phyloP scores from a whole-genome alignment of 1,140 invertebrate genomes.

The Thaumatotibia leucotreta region DNA sequence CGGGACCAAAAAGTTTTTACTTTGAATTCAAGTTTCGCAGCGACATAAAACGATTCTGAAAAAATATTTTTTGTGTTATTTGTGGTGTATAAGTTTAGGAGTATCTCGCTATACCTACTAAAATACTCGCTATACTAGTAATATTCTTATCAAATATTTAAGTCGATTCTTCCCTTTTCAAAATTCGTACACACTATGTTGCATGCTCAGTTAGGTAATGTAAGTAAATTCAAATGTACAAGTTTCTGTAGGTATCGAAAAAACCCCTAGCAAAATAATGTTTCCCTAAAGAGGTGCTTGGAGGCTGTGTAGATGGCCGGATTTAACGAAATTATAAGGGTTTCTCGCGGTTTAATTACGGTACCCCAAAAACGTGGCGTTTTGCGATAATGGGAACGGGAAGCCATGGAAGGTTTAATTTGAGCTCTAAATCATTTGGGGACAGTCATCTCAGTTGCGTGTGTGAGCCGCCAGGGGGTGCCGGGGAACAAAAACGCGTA shows the following conservation, averaged over 20 bases:
- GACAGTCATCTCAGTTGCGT: slow-evolving; percentile 39
- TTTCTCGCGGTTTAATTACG: slow-evolving; percentile 38
- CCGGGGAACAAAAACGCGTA: slow-evolving; percentile 38
- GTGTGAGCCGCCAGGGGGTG: slow-evolving; percentile 24
- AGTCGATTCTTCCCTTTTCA: no score
- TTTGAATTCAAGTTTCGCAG: slow-evolving; percentile 1
- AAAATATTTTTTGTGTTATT: neutral
- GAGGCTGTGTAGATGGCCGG: neutral
- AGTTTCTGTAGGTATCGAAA: neutral
- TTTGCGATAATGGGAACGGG: slow-evolving; percentile 16
- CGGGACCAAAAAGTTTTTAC: neutral
- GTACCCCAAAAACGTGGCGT: slow-evolving; percentile 17
- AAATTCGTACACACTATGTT: no score
- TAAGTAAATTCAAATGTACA: neutral
- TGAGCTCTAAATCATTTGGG: slow-evolving; percentile 47
- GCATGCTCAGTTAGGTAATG: no score
- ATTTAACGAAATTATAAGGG: slow-evolving; percentile 23
- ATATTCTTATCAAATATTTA: no score
- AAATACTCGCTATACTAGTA: no score
- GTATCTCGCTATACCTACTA: no score
- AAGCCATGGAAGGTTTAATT: slow-evolving; percentile 32
- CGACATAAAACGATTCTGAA: neutral
- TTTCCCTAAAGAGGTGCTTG: slow-evolving; percentile 4
- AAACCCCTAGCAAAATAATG: neutral
- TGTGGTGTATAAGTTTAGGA: no score